Evolutionary conservation across 2,113 vertebrate species (phyloP).

Genomic region (Paralichthys olivaceus): DNA sequence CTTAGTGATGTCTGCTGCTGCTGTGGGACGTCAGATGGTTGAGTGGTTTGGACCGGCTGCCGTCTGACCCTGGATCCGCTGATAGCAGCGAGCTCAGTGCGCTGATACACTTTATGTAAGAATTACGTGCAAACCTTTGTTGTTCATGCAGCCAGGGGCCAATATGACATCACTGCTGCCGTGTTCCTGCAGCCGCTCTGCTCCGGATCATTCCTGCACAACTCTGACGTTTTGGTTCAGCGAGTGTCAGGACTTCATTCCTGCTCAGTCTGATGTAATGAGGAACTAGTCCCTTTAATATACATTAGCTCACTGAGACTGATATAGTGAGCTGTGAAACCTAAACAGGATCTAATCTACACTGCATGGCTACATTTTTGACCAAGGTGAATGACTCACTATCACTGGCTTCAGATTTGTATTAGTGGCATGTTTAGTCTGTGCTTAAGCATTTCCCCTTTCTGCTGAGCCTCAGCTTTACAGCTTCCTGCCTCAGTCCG

Average conservation of each 20-base stretch:
- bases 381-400: not conserved
- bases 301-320: constrained; percentile 7
- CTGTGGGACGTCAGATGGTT: not conserved
- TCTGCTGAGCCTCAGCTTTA: constrained; percentile 36
- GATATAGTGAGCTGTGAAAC: not conserved
- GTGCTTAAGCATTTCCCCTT: constrained; percentile 34
- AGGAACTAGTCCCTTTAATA: not conserved
- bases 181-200: constrained; percentile 16
- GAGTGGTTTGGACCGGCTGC: constrained; percentile 5
- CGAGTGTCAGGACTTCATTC: constrained; percentile 22
- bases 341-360: constrained; percentile 3
- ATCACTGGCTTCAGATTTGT: constrained; percentile 18
- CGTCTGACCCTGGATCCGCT: constrained; percentile 28
- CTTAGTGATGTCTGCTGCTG: not conserved
- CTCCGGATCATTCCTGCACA: constrained; percentile 9
- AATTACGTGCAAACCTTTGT: constrained; percentile 21
- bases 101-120: constrained; percentile 45
- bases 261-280: constrained; percentile 12
- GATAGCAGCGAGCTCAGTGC: constrained; percentile 27
- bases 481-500: constrained; percentile 53
- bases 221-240: constrained; percentile 2
- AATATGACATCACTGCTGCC: constrained; percentile 36
- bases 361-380: not conserved
- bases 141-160: constrained; percentile 32
- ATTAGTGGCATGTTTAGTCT: constrained; percentile 34